phyloP scores from a whole-genome alignment of 2,113 vertebrate genomes.

The Lampris megalopsis region DNA sequence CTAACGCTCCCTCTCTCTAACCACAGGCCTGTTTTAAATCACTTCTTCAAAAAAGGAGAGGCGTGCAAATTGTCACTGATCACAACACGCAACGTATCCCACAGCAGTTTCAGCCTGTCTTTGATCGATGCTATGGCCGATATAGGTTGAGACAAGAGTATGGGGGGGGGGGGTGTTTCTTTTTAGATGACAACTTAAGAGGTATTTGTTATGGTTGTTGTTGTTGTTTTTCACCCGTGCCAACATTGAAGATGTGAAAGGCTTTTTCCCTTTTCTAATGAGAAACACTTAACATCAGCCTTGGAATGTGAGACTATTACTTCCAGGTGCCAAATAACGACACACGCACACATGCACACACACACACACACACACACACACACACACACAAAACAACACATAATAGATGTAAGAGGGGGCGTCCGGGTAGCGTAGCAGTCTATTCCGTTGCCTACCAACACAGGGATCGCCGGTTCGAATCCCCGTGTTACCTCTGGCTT shows the following conservation, averaged over 20 bases:
- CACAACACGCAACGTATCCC: too few relatives aligned
- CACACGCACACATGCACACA: constrained; percentile 8
- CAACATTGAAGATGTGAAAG: constrained; percentile 19
- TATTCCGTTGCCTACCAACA: too few relatives aligned
- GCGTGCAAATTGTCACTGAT: constrained; percentile 1
- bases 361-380: constrained; percentile 8
- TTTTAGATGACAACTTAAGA: neutral
- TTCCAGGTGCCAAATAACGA: constrained; percentile 51
- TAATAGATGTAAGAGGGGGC: too few relatives aligned
- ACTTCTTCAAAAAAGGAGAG: constrained; percentile 1
- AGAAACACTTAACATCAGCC: constrained; percentile 37
- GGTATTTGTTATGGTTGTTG: constrained; percentile 19
- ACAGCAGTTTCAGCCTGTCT: neutral
- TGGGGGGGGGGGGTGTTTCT: neutral
- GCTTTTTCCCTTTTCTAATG: constrained; percentile 43
- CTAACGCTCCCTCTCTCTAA: neutral
- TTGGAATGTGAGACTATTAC: constrained; percentile 53
- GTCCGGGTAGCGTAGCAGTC: too few relatives aligned
- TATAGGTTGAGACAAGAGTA: neutral
- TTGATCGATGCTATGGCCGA: constrained; percentile 6
- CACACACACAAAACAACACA: constrained; percentile 12
- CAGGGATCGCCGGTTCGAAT: too few relatives aligned
- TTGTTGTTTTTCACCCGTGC: constrained; percentile 21
- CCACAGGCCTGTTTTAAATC: constrained; percentile 33
- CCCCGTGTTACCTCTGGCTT: too few relatives aligned